These are phyloP conservation scores for Macropis europaea DNA, from an alignment of 2,888 invertebrate species.

Conservation along the genomic window DNA sequence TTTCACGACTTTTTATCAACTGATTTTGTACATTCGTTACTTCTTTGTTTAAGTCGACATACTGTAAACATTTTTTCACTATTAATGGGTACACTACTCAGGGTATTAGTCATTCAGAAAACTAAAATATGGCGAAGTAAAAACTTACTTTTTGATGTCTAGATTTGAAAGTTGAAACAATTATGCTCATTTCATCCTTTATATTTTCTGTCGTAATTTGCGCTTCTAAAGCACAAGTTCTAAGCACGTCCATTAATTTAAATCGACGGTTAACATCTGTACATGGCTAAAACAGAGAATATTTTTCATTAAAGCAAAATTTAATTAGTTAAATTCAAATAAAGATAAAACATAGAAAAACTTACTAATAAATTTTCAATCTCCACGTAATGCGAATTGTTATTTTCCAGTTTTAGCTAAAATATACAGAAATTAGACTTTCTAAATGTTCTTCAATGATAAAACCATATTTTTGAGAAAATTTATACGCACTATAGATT, in stretches of 20 bases:
- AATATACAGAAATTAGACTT: not conserved
- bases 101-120: too few relatives aligned
- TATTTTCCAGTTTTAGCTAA: conserved; percentile 30
- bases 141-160: conserved; percentile 70
- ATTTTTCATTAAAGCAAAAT: conserved; percentile 4
- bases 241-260: conserved; percentile 74
- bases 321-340: not conserved
- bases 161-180: conserved; percentile 67
- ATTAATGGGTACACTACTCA: too few relatives aligned
- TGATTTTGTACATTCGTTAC: conserved; percentile 67
- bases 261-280: conserved; percentile 63
- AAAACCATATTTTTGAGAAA: not conserved
- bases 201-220: conserved; percentile 76
- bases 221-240: conserved; percentile 75
- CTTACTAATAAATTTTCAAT: conserved; percentile 16
- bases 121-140: not conserved
- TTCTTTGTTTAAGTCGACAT: conserved; percentile 65
- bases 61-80: conserved; percentile 60
- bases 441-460: not conserved
- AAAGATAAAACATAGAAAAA: not conserved
- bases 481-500: conserved; percentile 49
- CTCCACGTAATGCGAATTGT: not conserved
- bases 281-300: conserved; percentile 25
- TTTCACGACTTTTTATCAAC: conserved; percentile 66
- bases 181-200: conserved; percentile 70